Evolutionary conservation across 2,888 invertebrate species (phyloP).

Genomic region (Stenodera caucasica): DNA sequence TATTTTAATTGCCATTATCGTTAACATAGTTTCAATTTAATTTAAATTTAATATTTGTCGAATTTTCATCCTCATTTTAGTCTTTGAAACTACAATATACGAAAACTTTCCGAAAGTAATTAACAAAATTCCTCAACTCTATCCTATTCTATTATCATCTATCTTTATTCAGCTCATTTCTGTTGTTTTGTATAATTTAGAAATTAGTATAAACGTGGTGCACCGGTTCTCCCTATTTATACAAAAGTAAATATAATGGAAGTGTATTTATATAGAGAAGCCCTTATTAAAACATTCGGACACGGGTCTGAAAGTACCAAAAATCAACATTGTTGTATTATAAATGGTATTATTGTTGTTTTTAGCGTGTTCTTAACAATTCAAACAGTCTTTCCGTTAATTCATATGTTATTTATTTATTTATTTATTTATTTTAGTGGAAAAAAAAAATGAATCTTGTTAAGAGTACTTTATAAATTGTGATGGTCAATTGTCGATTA

Average conservation of each 20-base stretch:
- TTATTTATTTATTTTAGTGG: too few species aligned
- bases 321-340: slow-evolving; percentile 10
- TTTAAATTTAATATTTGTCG: background rate
- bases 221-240: slow-evolving; percentile 39
- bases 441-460: too few species aligned
- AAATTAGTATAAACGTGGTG: slow-evolving; percentile 48
- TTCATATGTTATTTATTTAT: too few species aligned
- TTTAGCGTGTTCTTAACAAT: background rate
- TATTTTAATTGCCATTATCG: background rate
- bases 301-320: slow-evolving; percentile 38
- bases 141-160: slow-evolving; percentile 17
- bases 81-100: background rate
- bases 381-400: background rate
- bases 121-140: slow-evolving; percentile 46
- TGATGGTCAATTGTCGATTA: too few species aligned
- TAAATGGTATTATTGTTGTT: background rate
- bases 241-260: slow-evolving; percentile 41
- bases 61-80: background rate
- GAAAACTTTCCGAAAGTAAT: slow-evolving; percentile 44
- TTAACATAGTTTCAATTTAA: background rate
- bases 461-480: too few species aligned
- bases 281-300: slow-evolving; percentile 45
- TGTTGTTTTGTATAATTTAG: slow-evolving; percentile 42
- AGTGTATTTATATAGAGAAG: slow-evolving; percentile 47
- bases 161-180: background rate